Conservation (phyloP, 2,888 invertebrate genomes). For the Eretmocerus hayati region DNA sequence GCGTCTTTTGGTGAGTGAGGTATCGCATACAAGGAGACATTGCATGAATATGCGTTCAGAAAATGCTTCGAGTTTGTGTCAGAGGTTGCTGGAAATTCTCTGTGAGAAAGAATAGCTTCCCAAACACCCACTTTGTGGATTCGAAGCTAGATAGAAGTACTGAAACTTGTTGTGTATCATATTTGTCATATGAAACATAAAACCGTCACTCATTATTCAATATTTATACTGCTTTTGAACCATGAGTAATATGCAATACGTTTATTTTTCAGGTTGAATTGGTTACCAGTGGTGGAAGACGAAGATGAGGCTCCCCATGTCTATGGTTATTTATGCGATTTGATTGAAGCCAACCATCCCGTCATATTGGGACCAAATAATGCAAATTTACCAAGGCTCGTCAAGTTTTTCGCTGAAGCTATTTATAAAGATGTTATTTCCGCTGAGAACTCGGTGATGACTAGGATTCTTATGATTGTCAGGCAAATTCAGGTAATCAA, state of each 20-base stretch:
- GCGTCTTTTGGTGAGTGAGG: too few species aligned
- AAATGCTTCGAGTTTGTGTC: too few species aligned
- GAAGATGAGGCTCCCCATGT: slow-evolving; percentile 93
- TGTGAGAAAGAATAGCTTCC: too few species aligned
- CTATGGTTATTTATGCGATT: slow-evolving; percentile 91
- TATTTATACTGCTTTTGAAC: background rate
- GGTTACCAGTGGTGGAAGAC: slow-evolving; percentile 96
- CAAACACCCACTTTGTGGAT: too few species aligned
- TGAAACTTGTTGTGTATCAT: too few species aligned
- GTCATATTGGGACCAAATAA: slow-evolving; percentile 80
- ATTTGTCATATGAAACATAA: too few species aligned
- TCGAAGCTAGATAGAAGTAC: too few species aligned
- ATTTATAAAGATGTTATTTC: slow-evolving; percentile 78
- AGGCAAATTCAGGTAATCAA: slow-evolving; percentile 74
- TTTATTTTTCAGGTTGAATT: slow-evolving; percentile 64
- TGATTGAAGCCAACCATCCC: slow-evolving; percentile 86
- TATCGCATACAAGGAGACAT: too few species aligned
- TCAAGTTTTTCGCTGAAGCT: slow-evolving; percentile 85
- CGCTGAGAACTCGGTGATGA: slow-evolving; percentile 63
- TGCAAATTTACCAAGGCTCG: slow-evolving; percentile 79
- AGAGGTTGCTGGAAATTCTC: too few species aligned
- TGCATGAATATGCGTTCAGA: too few species aligned
- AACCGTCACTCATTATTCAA: too few species aligned
- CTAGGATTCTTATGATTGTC: slow-evolving; percentile 76
- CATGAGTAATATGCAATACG: too few species aligned